phyloP scores from a whole-genome alignment of 64 coral and sea anemone genomes.

The Acropora yongei region DNA sequence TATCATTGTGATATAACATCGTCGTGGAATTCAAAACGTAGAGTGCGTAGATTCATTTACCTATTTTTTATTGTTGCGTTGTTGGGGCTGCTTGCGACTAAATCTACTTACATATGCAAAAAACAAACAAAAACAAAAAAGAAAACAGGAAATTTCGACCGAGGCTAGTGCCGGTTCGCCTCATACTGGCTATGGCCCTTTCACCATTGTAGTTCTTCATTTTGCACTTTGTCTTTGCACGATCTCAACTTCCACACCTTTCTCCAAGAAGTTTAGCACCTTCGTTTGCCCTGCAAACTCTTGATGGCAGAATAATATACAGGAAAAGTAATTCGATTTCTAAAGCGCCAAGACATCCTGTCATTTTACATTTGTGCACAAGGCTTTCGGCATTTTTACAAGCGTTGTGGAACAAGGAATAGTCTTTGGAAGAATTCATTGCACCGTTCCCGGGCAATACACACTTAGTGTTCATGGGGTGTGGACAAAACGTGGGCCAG shows the following conservation, averaged over 20 bases:
- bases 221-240: conserved; percentile 11
- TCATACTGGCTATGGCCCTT: too few species aligned
- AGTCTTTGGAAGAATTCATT: conserved; percentile 68
- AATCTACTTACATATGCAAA: too few species aligned
- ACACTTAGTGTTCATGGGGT: conserved; percentile 81
- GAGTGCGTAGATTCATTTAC: too few species aligned
- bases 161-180: too few species aligned
- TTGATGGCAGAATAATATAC: conserved; percentile 87
- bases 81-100: too few species aligned
- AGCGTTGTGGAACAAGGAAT: conserved; percentile 84
- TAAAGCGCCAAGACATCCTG: conserved; percentile 66
- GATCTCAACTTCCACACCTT: conserved; percentile 75
- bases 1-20: too few species aligned
- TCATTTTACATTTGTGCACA: conserved; percentile 92
- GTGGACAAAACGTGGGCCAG: too few species aligned
- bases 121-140: too few species aligned
- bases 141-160: too few species aligned
- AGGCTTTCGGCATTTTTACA: conserved; percentile 90
- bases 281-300: conserved; percentile 88
- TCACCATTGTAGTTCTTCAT: conserved; percentile 13
- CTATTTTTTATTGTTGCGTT: too few species aligned
- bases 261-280: conserved; percentile 82
- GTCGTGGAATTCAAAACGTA: too few species aligned
- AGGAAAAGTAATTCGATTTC: conserved; percentile 58
- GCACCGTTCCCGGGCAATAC: conserved; percentile 81